Evolutionary conservation across 2,888 invertebrate species (phyloP).

Genomic region (Drosophila bunnanda): DNA sequence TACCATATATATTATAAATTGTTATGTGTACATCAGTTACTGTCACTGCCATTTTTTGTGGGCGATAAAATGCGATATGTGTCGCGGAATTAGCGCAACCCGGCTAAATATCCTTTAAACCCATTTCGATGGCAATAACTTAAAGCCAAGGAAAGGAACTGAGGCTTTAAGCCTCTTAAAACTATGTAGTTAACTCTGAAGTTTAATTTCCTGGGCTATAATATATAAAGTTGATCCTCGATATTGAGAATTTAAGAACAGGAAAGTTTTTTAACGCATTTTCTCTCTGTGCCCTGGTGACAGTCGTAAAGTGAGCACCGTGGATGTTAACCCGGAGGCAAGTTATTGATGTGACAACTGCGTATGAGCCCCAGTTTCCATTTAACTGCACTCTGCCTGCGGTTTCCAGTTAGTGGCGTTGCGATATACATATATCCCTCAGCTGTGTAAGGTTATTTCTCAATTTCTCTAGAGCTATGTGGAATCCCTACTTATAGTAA

Average conservation of each 20-base stretch:
- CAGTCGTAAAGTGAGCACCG: conserved; percentile 19
- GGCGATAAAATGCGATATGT: neutral
- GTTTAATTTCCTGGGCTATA: neutral
- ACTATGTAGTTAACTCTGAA: neutral
- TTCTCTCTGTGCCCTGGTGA: conserved; percentile 1
- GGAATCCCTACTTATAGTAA: too few relatives aligned
- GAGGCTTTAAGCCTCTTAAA: neutral
- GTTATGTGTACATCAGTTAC: neutral
- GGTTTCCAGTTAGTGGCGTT: conserved; percentile 4
- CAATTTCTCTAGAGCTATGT: neutral
- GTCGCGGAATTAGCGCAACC: neutral
- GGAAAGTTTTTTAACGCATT: neutral
- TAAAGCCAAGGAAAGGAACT: neutral
- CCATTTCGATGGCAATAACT: neutral
- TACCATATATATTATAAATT: neutral
- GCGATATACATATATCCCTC: too few relatives aligned
- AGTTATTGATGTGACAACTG: conserved; percentile 38
- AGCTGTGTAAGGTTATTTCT: neutral
- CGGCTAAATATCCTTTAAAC: neutral
- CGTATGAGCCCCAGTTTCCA: conserved; percentile 19
- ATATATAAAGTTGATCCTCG: neutral
- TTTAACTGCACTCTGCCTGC: conserved; percentile 27
- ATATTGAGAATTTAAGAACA: neutral
- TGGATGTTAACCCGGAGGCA: conserved; percentile 9
- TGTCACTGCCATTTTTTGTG: conserved; percentile 1